Base-by-base conservation (phyloP, 1,140 invertebrate genomes). In the Listronotus oregonensis region DNA sequence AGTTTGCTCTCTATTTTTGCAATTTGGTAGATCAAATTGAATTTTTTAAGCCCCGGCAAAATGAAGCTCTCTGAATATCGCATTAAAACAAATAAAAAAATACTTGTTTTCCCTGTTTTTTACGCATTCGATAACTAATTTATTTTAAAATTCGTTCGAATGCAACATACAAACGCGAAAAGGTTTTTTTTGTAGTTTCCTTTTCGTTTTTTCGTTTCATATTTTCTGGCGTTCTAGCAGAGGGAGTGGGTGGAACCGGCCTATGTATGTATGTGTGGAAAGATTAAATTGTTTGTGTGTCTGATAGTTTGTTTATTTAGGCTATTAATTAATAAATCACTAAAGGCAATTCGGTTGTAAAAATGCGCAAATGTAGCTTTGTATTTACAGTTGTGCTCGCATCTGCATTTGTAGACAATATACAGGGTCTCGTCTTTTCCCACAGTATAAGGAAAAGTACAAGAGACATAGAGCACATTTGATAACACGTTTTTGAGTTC, bases 131-230 rank as follows among this genome's bases (percentile, higher is more conserved):
- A 51, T 40, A 58, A 66, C 46, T 66, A 44, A 50, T 60, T 44
- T 60, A 58, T 46, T 66, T 66, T 37, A 47, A 66, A 60, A 60
- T 66, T 66, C 56, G 46, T 44, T 47, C 61, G 43, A 55, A 49
- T 64, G 39, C 51, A 55, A 56, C 50, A 61, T 51, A 61, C 46
- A 60, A 61, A 37, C 34, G 34, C 8, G 34, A 37, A 37, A 37
- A 37, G 34, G 34, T 37, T 37, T 37, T 27, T 52, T 18, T 32
- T 52, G 21, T 52, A n/a, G 46, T 18, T 49, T 49, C 46, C 18
- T 49, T 49, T 49, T 15, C 46, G 46, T 49, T 49, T 49, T 49
- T n/a, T 27, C 46, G 46, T 49, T 49, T 49, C 46, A 49, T 49
- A 49, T 49, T 49, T 49, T 49, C 15, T 17, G n/a, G 46, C 46